A percentile compares a stretch with the other conserved stretches of the same genome.
These are phyloP conservation scores for Philotrypesis tridentata DNA, from an alignment of 1,140 invertebrate genomes.

Conservation along the genomic window DNA sequence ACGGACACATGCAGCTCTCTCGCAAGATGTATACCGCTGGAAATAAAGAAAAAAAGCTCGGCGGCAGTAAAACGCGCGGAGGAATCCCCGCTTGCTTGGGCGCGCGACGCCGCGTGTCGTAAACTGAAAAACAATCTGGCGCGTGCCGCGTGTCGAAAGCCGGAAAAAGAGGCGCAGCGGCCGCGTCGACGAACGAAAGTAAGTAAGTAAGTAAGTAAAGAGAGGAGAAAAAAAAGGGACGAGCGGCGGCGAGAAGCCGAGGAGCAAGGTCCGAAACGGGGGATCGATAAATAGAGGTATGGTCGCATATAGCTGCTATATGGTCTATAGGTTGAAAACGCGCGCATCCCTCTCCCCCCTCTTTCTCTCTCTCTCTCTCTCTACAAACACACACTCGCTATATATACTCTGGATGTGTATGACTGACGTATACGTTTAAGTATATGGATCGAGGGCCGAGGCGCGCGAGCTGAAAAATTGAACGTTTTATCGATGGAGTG, in stretches of 20 bases:
- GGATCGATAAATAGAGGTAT: slow-evolving; percentile 42
- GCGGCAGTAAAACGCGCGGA: neutral
- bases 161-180: neutral
- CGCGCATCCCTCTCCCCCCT: neutral
- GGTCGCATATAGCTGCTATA: too few species aligned
- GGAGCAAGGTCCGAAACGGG: slow-evolving; percentile 27
- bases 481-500: neutral
- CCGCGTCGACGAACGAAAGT: neutral
- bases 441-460: neutral
- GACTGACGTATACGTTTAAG: neutral
- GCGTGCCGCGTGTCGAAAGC: slow-evolving; percentile 23
- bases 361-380: too few species aligned
- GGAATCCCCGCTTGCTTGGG: neutral
- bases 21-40: neutral
- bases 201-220: too few species aligned
- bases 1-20: too few species aligned
- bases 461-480: slow-evolving; percentile 19
- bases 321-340: slow-evolving; percentile 10
- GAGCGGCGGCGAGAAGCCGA: slow-evolving; percentile 18
- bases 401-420: too few species aligned
- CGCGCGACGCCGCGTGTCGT: neutral
- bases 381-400: too few species aligned
- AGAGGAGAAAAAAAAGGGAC: slow-evolving; percentile 4
- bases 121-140: slow-evolving; percentile 29
- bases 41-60: neutral